Evolutionary conservation across 2,888 invertebrate genomes (phyloP).

Genomic region (Rosalia funebris): DNA sequence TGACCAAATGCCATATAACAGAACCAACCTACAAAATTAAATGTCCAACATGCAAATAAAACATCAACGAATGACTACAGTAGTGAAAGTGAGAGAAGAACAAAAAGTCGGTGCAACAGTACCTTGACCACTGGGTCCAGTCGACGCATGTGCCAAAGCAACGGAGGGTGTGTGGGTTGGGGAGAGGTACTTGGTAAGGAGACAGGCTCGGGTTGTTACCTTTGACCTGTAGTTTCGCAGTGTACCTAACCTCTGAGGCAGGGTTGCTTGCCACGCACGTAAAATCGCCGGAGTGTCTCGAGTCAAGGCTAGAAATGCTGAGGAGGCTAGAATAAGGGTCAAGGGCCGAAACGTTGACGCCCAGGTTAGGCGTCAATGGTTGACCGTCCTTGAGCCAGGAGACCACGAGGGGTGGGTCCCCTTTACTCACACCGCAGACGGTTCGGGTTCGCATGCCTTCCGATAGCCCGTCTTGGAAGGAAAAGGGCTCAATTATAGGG

Average conservation of each 20-base stretch:
- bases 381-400: conserved; percentile 86
- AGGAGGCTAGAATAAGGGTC: conserved; percentile 82
- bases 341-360: conserved; percentile 77
- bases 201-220: conserved; percentile 70
- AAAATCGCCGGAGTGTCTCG: conserved; percentile 80
- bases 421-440: conserved; percentile 82
- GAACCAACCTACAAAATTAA: conserved; percentile 33
- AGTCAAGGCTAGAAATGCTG: conserved; percentile 80
- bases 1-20: conserved; percentile 15
- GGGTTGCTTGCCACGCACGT: conserved; percentile 83
- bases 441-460: conserved; percentile 85
- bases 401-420: conserved; percentile 83
- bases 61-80: conserved; percentile 39
- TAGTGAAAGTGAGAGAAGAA: conserved; percentile 49
- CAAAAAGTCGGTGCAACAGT: conserved; percentile 74
- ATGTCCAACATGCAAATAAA: conserved; percentile 35
- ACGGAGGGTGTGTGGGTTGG: conserved; percentile 58
- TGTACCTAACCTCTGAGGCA: conserved; percentile 82
- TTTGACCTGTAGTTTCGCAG: conserved; percentile 83
- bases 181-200: conserved; percentile 45
- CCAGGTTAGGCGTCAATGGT: conserved; percentile 72
- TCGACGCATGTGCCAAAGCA: conserved; percentile 73
- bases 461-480: conserved; percentile 83
- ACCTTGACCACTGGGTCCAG: conserved; percentile 68
- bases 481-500: conserved; percentile 87